Base-by-base conservation (phyloP, 2,888 invertebrate species). In the Strigamia transsilvanica region DNA sequence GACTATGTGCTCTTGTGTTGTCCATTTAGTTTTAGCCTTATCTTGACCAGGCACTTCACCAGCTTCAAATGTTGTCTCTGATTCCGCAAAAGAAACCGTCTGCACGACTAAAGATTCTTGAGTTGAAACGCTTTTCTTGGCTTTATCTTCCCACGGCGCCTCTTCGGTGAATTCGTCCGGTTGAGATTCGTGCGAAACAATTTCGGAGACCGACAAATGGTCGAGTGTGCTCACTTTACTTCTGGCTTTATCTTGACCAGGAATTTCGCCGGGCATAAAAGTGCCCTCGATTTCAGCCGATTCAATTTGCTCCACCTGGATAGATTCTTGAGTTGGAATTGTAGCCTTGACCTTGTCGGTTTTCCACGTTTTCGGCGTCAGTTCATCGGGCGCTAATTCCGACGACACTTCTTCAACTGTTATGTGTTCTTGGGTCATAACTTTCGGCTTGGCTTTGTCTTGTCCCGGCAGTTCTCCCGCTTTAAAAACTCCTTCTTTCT, bases 81-180 rank as follows among this genome's bases (percentile, higher is more conserved):
- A 18, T 80, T 82, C 82, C 3, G 61, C 80, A 41, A 21, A 51
- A 61, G 84, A 84, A 87, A 87, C 86, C 87, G 87, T 86, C 87
- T 88, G 82, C 86, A 88, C 83, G 84, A 86, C 79, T 7, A 83
- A 21, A 51, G 80, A 82, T 46, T 83, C 82, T 80, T 85, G 85
- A 12, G 85, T 83, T 41, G 82, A 81, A 27, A 86, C 66, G 34
- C 81, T 79, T 15, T 84, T 78, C 41, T 82, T 83, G 3, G 85
- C 85, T 83, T 82, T 83, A 61, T 85, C 84, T 80, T 83, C 81
- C 12, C 77, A 81, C 56, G 84, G 84, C 7, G 80, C 83, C 34
- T 82, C 83, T 21, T 66, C 18, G 21, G 79, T 27, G 21, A 82
- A 61, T 56, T 77, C 79, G 7, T 61, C 66, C 10, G 80, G 51